A percentile compares a stretch with the other conserved stretches of the same genome.
Conservation (phyloP, 2,797 vertebrate genomes). For the Cynopterus sphinx region DNA sequence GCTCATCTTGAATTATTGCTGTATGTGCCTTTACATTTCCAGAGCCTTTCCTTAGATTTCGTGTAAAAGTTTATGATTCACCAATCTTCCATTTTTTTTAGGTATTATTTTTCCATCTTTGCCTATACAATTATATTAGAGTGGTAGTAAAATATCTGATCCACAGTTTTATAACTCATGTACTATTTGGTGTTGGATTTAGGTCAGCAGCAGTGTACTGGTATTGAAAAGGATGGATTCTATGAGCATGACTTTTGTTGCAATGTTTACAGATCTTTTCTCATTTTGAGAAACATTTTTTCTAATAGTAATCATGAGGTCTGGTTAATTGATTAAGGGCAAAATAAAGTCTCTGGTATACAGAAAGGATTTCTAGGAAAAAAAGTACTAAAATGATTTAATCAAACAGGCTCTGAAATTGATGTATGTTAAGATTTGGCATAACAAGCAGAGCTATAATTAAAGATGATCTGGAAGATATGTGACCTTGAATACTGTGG, state of each 20-base stretch:
- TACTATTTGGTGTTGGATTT: background rate
- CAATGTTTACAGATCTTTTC: background rate
- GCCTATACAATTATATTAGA: background rate
- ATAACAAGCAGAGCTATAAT: background rate
- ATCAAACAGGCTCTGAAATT: background rate
- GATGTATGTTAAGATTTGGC: background rate
- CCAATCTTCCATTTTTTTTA: background rate
- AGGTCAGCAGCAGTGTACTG: background rate
- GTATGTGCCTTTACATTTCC: background rate
- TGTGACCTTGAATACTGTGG: background rate
- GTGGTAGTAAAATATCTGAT: background rate
- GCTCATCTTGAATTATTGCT: background rate
- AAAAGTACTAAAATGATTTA: background rate
- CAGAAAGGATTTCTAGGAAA: background rate
- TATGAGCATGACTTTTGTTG: background rate
- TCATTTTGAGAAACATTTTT: background rate
- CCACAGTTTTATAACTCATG: background rate
- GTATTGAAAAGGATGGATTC: background rate
- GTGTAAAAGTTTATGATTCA: background rate
- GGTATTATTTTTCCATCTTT: background rate
- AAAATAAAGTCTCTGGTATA: constrained; percentile 16
- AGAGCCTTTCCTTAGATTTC: constrained; percentile 1
- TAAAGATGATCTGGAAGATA: background rate
- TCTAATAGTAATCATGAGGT: background rate
- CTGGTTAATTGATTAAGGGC: background rate